These are phyloP conservation scores for Pollenia amentaria DNA, from an alignment of 2,888 invertebrate genomes.

Conservation along the genomic window DNA sequence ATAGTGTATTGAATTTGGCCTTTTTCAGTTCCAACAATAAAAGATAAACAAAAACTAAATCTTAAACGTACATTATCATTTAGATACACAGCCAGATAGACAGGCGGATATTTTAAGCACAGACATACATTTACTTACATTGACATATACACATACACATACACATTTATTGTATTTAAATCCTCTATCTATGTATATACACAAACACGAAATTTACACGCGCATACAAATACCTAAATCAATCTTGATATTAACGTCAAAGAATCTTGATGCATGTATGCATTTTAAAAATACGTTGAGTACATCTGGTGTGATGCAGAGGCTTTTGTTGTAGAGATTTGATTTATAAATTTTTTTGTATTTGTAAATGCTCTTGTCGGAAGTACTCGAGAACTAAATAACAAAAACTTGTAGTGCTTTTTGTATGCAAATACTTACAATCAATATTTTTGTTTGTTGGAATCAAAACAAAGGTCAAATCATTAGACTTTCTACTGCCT, in stretches of 20 bases:
- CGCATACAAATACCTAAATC: neutral
- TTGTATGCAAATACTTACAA: slow-evolving; percentile 61
- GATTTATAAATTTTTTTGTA: slow-evolving; percentile 9
- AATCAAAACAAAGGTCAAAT: slow-evolving; percentile 64
- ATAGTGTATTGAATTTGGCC: slow-evolving; percentile 2
- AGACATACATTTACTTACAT: neutral
- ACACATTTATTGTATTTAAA: neutral
- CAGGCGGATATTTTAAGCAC: slow-evolving; percentile 3
- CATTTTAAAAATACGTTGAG: neutral
- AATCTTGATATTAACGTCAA: slow-evolving; percentile 49
- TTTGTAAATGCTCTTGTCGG: slow-evolving; percentile 49
- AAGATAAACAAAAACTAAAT: slow-evolving; percentile 28
- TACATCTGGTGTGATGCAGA: slow-evolving; percentile 48
- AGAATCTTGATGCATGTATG: slow-evolving; percentile 22
- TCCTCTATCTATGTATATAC: neutral
- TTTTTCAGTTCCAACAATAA: slow-evolving; percentile 45
- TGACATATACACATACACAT: neutral
- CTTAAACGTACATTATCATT: slow-evolving; percentile 31
- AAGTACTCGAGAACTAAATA: slow-evolving; percentile 45
- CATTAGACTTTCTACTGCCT: slow-evolving; percentile 23
- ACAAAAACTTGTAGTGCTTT: slow-evolving; percentile 58
- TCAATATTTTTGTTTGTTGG: slow-evolving; percentile 61
- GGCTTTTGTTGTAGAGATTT: slow-evolving; percentile 48
- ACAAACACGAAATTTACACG: neutral
- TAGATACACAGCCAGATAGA: neutral